Evolutionary conservation across 2,797 vertebrate genomes (phyloP), one percentile per base, ranked within the genome.

Genomic region (Columba guinea): DNA sequence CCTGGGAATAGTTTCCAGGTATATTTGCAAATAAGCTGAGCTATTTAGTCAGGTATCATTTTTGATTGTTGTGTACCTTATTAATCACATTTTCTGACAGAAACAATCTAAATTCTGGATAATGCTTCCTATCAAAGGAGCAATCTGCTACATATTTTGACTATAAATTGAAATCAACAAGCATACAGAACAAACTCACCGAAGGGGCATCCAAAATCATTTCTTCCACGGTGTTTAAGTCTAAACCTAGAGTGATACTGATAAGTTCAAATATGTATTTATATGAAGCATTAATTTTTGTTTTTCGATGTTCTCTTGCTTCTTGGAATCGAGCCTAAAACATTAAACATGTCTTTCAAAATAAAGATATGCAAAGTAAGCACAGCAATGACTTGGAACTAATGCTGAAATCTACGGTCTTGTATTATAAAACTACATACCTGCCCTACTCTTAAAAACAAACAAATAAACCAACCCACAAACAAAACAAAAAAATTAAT

Each of bases 181-280:
- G 51, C 22, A 62, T 13, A 48, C 4, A 88, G 87, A 87, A 71
- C 18, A 87, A 93, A 98, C 98, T 98, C 90, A 99, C 98, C 65
- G 98, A 98, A 56, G 97, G 80, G 30, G 92, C 90, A 59, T 99
- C 98, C 94, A 99, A 96, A 95, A 99, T 97, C 95, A 98, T 97
- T 67, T 98, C 98, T 93, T 99, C 98, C 35, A 98, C 96, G 59
- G 79, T 53, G 76, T 52, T 1, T 55, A 97, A 9, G 20, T 98
- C 97, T 93, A 99, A 84, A 37, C 76, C 96, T 90, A 98, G 75
- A 5, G 48, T 93, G 14, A 97, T 71, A 74, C 98, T 87, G 63
- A 99, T 60, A 84, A 98, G 92, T 92, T 98, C 98, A 96, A 98
- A 97, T 82, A 98, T 96, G n/a, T 98, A 98, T 94, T 97, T 98